A percentile compares a stretch with the other conserved stretches of the same genome.
Conservation (phyloP, 2,797 vertebrate genomes). For the Aselliscus stoliczkanus region DNA sequence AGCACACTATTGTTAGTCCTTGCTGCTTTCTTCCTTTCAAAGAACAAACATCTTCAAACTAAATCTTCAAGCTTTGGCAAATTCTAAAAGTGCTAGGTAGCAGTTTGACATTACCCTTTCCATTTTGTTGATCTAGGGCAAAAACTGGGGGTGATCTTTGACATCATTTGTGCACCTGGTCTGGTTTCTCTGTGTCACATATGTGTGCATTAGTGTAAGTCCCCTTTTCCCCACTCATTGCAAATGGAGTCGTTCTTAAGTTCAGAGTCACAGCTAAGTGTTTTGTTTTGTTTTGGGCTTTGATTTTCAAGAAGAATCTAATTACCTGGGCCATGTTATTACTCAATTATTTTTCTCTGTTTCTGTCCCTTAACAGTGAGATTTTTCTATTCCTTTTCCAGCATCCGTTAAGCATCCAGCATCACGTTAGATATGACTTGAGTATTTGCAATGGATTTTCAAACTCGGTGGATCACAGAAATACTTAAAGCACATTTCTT, state of each 20-base stretch:
- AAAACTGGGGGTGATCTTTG: background rate
- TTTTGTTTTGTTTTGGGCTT: constrained; percentile 36
- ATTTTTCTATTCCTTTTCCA: background rate
- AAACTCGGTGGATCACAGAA: background rate
- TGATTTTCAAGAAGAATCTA: constrained; percentile 31
- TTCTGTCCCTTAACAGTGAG: background rate
- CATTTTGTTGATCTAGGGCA: background rate
- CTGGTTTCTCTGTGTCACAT: background rate
- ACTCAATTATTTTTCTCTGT: background rate
- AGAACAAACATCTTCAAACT: constrained; percentile 38
- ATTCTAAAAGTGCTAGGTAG: background rate
- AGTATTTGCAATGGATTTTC: constrained; percentile 44
- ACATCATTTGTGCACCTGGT: background rate
- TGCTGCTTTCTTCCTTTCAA: constrained; percentile 52
- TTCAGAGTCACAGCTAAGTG: background rate
- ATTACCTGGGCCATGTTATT: background rate
- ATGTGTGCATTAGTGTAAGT: background rate
- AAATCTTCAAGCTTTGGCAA: constrained; percentile 13
- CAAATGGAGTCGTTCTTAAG: background rate
- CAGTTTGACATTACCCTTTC: constrained; percentile 2
- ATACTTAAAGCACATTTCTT: constrained; percentile 36
- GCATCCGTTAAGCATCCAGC: background rate
- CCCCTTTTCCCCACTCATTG: background rate
- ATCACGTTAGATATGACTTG: constrained; percentile 6
- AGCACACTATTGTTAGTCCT: constrained; percentile 56